Conservation (phyloP, 1,140 invertebrate species). For the Drosophila ercepeae region DNA sequence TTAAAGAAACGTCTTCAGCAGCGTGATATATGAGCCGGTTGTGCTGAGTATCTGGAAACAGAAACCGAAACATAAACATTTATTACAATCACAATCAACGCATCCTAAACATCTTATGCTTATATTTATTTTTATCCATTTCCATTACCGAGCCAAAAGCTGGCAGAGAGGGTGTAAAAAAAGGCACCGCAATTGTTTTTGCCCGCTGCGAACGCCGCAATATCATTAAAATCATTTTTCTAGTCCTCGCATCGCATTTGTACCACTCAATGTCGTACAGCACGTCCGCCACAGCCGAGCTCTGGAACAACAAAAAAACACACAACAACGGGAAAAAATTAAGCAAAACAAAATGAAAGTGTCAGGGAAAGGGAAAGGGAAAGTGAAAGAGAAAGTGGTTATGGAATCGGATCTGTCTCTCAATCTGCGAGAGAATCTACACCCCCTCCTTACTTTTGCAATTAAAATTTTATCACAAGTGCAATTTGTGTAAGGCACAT, state of each 20-base stretch:
- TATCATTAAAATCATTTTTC: constrained; percentile 83
- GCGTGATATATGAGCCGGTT: constrained; percentile 78
- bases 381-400: constrained; percentile 2
- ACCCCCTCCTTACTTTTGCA: constrained; percentile 57
- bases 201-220: constrained; percentile 74
- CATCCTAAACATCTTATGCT: constrained; percentile 6
- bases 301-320: constrained; percentile 41
- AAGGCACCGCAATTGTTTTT: constrained; percentile 78
- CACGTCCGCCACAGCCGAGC: constrained; percentile 63
- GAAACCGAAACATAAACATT: constrained; percentile 46
- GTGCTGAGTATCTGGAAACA: constrained; percentile 73
- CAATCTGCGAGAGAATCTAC: not conserved
- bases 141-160: constrained; percentile 70
- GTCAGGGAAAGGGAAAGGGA: not conserved
- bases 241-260: constrained; percentile 79
- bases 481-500: constrained; percentile 68
- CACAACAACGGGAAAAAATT: not conserved
- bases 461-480: constrained; percentile 79
- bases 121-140: not conserved
- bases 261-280: constrained; percentile 81
- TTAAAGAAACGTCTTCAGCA: constrained; percentile 79
- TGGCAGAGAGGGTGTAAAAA: constrained; percentile 79
- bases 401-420: constrained; percentile 15
- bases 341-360: constrained; percentile 1
- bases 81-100: constrained; percentile 59